These are phyloP conservation scores for Diogma glabrata DNA, from an alignment of 2,888 invertebrate genomes.

Conservation along the genomic window DNA sequence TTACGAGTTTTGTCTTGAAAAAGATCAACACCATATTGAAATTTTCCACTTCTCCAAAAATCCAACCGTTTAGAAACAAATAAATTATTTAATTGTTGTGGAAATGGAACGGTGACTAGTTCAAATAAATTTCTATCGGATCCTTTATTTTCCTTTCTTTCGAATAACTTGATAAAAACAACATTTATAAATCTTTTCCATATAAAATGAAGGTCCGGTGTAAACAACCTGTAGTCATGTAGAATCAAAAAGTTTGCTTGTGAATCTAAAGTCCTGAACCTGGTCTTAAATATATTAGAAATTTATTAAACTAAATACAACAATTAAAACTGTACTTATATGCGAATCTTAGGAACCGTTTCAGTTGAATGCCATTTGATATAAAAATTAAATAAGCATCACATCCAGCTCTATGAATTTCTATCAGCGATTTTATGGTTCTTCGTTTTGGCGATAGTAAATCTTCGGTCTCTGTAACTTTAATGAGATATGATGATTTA, in stretches of 20 bases:
- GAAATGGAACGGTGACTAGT: conserved; percentile 62
- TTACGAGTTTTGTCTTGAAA: conserved; percentile 33
- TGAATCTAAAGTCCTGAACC: conserved; percentile 57
- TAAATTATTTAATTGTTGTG: conserved; percentile 43
- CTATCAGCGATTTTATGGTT: conserved; percentile 44
- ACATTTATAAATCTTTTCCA: conserved; percentile 70
- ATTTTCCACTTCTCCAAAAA: conserved; percentile 52
- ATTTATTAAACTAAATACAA: not conserved
- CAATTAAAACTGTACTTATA: conserved; percentile 42
- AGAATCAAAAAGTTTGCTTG: conserved; percentile 58
- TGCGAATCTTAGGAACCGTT: conserved; percentile 54
- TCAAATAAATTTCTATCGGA: conserved; percentile 40
- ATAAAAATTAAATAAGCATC: conserved; percentile 58
- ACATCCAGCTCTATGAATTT: conserved; percentile 52
- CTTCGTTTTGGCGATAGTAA: conserved; percentile 47
- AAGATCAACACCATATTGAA: conserved; percentile 38
- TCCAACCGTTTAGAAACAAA: conserved; percentile 51
- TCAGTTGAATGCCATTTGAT: conserved; percentile 57
- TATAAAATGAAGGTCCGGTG: conserved; percentile 51
- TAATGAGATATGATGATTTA: conserved; percentile 36
- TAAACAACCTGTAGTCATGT: conserved; percentile 55
- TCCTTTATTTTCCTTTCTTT: too few species aligned
- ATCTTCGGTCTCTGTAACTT: conserved; percentile 52
- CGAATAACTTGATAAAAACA: conserved; percentile 40
- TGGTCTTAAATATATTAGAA: conserved; percentile 25